Evolutionary conservation across 2,797 vertebrate species (phyloP).

Genomic region (Tolypeutes matacus): DNA sequence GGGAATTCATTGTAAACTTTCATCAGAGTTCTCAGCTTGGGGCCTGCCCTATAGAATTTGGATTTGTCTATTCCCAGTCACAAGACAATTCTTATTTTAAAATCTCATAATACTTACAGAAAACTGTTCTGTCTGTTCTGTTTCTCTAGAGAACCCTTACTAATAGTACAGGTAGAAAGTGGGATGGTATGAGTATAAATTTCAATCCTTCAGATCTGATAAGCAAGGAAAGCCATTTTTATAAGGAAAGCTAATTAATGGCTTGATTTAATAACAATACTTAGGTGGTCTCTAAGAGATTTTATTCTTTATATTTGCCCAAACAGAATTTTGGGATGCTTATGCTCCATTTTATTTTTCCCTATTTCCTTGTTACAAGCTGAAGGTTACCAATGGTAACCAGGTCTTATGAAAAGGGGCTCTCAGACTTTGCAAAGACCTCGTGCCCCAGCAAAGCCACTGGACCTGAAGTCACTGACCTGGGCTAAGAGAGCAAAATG

Average conservation of each 20-base stretch:
- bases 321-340: slow-evolving; percentile 15
- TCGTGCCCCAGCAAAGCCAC: neutral
- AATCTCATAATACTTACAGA: too few relatives aligned
- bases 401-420: neutral
- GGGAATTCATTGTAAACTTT: too few relatives aligned
- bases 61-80: too few relatives aligned
- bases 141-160: too few relatives aligned
- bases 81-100: too few relatives aligned
- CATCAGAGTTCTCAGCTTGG: too few relatives aligned
- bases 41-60: too few relatives aligned
- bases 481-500: neutral
- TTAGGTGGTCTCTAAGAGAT: neutral
- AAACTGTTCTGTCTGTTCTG: too few relatives aligned
- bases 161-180: neutral
- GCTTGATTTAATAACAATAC: slow-evolving; percentile 3
- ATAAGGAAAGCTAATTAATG: neutral
- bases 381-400: neutral
- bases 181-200: neutral
- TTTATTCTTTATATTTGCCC: neutral
- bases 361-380: neutral
- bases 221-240: slow-evolving; percentile 35
- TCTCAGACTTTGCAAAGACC: neutral
- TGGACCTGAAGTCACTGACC: neutral
- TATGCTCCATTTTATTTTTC: neutral
- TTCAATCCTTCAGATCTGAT: neutral